phyloP scores from a whole-genome alignment of 2,113 vertebrate genomes.

The Nanger granti region DNA sequence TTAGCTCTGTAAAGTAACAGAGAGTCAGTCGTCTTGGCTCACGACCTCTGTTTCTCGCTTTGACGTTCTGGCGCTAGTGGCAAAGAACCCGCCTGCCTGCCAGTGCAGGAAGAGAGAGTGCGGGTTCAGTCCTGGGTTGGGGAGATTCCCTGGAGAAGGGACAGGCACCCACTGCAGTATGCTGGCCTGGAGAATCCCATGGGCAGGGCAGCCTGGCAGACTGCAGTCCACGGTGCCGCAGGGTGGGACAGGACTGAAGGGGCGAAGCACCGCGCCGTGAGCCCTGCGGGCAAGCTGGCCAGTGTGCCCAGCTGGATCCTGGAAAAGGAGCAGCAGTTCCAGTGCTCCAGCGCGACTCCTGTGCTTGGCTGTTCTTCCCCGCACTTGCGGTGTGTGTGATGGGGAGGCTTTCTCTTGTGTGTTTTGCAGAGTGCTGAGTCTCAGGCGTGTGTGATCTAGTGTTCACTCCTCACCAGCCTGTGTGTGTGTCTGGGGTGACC shows the following conservation, averaged over 20 bases:
- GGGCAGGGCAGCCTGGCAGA: neutral
- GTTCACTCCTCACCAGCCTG: rapidly evolving
- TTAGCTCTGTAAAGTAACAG: rapidly evolving
- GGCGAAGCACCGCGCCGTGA: rapidly evolving
- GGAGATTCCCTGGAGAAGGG: neutral
- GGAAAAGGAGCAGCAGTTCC: rapidly evolving
- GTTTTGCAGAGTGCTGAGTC: neutral
- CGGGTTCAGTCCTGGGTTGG: rapidly evolving
- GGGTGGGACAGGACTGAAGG: neutral
- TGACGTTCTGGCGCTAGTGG: neutral
- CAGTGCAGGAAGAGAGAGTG: no score
- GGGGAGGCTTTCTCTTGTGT: rapidly evolving
- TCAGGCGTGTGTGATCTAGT: rapidly evolving
- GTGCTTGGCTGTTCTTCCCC: neutral
- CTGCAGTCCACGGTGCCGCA: rapidly evolving
- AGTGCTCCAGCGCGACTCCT: rapidly evolving
- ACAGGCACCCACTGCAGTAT: rapidly evolving
- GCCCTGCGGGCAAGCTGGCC: rapidly evolving
- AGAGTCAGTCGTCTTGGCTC: neutral
- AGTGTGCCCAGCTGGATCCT: rapidly evolving
- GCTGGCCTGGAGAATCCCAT: neutral
- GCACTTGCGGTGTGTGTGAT: rapidly evolving
- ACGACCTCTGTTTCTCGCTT: rapidly evolving
- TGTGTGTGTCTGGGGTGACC: no score
- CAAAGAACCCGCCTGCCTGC: neutral